Evolutionary conservation across 2,113 vertebrate species (phyloP).

Genomic region (Takifugu bimaculatus): DNA sequence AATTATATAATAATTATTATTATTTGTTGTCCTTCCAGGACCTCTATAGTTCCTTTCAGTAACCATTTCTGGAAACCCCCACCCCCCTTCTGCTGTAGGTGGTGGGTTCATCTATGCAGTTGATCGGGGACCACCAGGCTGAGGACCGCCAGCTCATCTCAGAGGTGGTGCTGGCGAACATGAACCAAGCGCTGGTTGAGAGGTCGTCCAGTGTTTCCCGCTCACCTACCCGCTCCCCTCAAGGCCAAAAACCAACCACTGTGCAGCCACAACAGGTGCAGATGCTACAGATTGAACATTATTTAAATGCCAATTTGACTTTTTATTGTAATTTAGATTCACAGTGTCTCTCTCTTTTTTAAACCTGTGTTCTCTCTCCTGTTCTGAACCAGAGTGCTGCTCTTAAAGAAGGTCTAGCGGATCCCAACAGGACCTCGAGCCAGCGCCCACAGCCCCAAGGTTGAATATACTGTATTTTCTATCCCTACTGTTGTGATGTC

Average conservation of each 20-base stretch:
- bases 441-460: conserved; percentile 95
- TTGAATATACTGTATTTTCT: conserved; percentile 73
- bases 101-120: conserved; percentile 93
- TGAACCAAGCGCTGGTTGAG: conserved; percentile 82
- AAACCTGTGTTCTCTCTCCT: conserved; percentile 1
- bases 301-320: no score
- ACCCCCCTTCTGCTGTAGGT: conserved; percentile 72
- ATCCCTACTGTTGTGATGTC: conserved; percentile 83
- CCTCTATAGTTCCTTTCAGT: not conserved
- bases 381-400: conserved; percentile 76
- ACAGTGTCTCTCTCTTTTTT: not conserved
- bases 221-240: conserved; percentile 81
- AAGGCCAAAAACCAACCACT: conserved; percentile 79
- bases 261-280: conserved; percentile 91
- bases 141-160: conserved; percentile 94
- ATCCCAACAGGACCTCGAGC: conserved; percentile 84
- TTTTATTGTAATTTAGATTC: not conserved
- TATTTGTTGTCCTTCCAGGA: no score
- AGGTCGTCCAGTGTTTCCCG: conserved; percentile 64
- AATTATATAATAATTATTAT: no score
- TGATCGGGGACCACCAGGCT: conserved; percentile 93
- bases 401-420: conserved; percentile 81
- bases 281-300: not conserved
- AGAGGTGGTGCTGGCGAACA: conserved; percentile 86
- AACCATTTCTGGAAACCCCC: not conserved